A percentile compares a stretch with the other conserved stretches of the same genome.
Evolutionary conservation across 2,113 vertebrate species (phyloP).

Genomic region (Colistium nudipinnis): DNA sequence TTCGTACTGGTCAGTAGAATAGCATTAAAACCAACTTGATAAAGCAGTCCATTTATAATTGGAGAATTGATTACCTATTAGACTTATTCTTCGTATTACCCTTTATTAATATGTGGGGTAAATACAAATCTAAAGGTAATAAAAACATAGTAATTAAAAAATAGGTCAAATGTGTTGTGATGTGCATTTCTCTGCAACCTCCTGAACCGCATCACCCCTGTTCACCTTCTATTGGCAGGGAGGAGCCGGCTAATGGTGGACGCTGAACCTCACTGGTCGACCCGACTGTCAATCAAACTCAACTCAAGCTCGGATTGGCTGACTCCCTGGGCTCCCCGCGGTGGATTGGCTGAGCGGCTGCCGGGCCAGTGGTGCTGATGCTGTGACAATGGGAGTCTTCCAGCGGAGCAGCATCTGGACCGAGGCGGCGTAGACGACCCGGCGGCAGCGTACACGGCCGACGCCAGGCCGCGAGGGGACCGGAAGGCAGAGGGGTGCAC

Average conservation of each 20-base stretch:
- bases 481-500: slow-evolving; percentile 3
- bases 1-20: no score
- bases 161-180: slow-evolving; percentile 3
- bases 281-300: not conserved
- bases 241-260: not conserved
- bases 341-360: slow-evolving; percentile 35
- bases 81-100: no score
- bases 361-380: slow-evolving; percentile 71
- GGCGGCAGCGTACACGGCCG: not conserved
- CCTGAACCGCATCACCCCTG: slow-evolving; percentile 42
- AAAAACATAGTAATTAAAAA: not conserved
- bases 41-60: no score
- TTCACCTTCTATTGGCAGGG: slow-evolving; percentile 58
- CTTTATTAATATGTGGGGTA: no score
- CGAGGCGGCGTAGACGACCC: slow-evolving; percentile 27
- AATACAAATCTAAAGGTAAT: no score
- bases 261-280: slow-evolving; percentile 29
- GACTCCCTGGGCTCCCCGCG: not conserved
- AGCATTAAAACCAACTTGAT: no score
- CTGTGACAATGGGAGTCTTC: slow-evolving; percentile 74
- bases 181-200: slow-evolving; percentile 27
- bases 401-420: slow-evolving; percentile 69
- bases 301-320: slow-evolving; percentile 53
- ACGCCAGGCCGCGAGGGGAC: not conserved
- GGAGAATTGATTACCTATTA: no score